Base-by-base conservation (phyloP, 2,113 vertebrate genomes). In the Taurulus bubalis region DNA sequence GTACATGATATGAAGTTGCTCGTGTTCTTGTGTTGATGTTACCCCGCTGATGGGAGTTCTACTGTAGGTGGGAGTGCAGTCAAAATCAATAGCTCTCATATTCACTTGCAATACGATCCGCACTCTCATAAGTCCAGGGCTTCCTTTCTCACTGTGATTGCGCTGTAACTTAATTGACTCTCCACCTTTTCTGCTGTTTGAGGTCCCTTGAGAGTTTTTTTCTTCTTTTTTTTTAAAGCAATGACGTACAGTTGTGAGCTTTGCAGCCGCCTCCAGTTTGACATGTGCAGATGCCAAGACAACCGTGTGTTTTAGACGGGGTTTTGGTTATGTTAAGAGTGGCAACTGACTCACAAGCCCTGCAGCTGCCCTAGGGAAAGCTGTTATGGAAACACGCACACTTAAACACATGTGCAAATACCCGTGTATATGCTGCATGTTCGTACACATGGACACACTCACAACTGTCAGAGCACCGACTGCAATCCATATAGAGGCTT, bases 61-160 rank as follows among this genome's bases (percentile, higher is more conserved):
- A 7, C 56, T 77, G 77, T 40, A 84, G 82, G 80, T 74, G 60
- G 47, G 67, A 83, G 82, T 77, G 84, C 87, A 82, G 65, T 82
- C n/a, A 30, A 80, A 90, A 91, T 93, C 89, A 82, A 91, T 92
- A 79, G 53, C 20, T 63, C 86, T 87, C 82, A 82, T 89, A 85
- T 90, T 86, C 85, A 80, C 79, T 18, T 75, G 89, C 56, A 86
- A 92, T 74, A 55, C 3, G 28, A 92, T 86, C 80, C 79, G 71
- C 81, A 71, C 69, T 64, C 56, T 75, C 80, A 11, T 51, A 51
- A 58, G 59, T 80, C 70, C 47, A 62, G 49, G 5, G 53, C 73
- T 86, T 28, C 8, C 24, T 42, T 49, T 66, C 76, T 77, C 30
- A 5, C 76, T 51, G 74, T 86, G 82, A 90, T 88, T 85, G 84